phyloP scores from a whole-genome alignment of 2,113 vertebrate species.

The Pseudolaguvia tuberculata region DNA sequence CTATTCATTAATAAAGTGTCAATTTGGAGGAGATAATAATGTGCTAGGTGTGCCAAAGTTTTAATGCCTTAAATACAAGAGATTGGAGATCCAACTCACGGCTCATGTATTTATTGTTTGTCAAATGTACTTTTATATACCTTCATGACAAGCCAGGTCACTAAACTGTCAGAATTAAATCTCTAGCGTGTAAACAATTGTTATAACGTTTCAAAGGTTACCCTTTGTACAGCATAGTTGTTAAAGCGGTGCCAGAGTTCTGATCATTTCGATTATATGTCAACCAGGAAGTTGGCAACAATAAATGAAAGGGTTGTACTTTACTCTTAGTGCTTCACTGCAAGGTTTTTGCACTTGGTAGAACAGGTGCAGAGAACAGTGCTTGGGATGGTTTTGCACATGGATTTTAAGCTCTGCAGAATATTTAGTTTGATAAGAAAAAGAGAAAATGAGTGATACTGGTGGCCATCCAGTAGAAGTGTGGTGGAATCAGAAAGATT shows the following conservation, averaged over 20 bases:
- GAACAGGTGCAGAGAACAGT: background rate
- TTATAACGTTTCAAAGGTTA: too few relatives aligned
- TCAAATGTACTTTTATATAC: too few relatives aligned
- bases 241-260: background rate
- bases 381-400: background rate
- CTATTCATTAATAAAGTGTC: too few relatives aligned
- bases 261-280: background rate
- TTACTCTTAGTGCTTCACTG: background rate
- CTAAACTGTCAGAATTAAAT: background rate
- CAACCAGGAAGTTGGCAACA: constrained; percentile 38
- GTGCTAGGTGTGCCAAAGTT: too few relatives aligned
- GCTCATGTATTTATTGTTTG: too few relatives aligned
- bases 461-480: background rate
- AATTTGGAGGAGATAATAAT: too few relatives aligned
- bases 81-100: too few relatives aligned
- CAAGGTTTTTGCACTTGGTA: background rate
- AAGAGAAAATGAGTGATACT: background rate
- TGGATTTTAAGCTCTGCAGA: background rate
- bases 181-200: background rate
- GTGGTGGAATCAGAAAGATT: background rate
- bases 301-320: constrained; percentile 9
- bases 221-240: background rate
- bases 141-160: too few relatives aligned
- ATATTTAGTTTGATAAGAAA: background rate
- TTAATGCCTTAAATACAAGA: too few relatives aligned